Evolutionary conservation across 2,888 invertebrate species (phyloP).

Genomic region (Craniophora ligustri): DNA sequence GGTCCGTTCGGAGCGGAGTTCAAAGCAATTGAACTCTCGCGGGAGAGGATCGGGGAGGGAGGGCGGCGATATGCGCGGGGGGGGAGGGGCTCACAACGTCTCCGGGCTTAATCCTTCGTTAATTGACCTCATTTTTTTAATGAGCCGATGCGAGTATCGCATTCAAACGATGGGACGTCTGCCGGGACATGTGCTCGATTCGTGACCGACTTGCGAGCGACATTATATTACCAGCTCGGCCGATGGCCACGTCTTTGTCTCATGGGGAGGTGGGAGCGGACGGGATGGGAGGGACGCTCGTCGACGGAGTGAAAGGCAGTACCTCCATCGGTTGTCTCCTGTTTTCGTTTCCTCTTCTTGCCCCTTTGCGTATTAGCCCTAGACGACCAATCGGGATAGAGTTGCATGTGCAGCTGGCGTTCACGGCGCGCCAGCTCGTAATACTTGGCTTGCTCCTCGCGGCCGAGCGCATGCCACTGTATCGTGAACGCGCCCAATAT

Average conservation of each 20-base stretch:
- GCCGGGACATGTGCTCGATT: conserved; percentile 62
- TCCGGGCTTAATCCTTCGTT: conserved; percentile 81
- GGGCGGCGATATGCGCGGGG: conserved; percentile 49
- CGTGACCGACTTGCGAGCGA: conserved; percentile 61
- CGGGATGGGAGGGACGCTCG: conserved; percentile 55
- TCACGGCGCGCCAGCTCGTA: conserved; percentile 99
- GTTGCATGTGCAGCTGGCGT: conserved; percentile 99
- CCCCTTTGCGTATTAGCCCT: conserved; percentile 99
- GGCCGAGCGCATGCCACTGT: conserved; percentile 99
- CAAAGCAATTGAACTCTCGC: conserved; percentile 82
- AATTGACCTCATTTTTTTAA: conserved; percentile 85
- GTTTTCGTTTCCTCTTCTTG: conserved; percentile 99
- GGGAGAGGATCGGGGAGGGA: conserved; percentile 60
- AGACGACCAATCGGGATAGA: conserved; percentile 99
- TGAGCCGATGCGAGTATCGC: conserved; percentile 67
- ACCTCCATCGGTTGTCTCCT: conserved; percentile 99
- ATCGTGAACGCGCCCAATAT: conserved; percentile 83
- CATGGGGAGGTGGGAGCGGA: conserved; percentile 29
- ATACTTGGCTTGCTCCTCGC: conserved; percentile 99
- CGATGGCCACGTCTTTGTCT: conserved; percentile 29
- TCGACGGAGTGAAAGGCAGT: conserved; percentile 90
- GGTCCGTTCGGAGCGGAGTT: conserved; percentile 71
- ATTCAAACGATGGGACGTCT: conserved; percentile 70
- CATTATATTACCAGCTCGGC: conserved; percentile 30
- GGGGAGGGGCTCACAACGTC: conserved; percentile 74